These are phyloP conservation scores for Procambarus clarkii DNA, from an alignment of 1,140 invertebrate species.

Conservation along the genomic window DNA sequence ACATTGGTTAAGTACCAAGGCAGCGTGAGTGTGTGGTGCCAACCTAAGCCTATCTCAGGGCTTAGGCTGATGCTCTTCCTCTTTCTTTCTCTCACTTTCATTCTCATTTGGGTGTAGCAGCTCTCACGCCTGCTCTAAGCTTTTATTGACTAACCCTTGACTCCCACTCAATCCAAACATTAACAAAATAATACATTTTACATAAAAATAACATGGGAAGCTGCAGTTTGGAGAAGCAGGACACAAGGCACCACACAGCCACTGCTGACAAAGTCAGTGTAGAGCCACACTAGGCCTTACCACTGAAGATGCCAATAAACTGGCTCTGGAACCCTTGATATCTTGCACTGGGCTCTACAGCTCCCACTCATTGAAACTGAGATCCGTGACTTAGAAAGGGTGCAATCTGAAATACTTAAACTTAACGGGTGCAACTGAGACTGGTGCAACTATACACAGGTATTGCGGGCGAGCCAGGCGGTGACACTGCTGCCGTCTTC, in stretches of 20 bases:
- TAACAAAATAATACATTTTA: constrained; percentile 49
- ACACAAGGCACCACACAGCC: constrained; percentile 2
- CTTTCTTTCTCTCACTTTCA: not conserved
- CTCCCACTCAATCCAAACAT: constrained; percentile 35
- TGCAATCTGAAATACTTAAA: constrained; percentile 58
- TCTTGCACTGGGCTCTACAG: no score
- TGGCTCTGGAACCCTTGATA: no score
- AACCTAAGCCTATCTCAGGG: not conserved
- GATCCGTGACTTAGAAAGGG: constrained; percentile 61
- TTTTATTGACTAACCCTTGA: constrained; percentile 27
- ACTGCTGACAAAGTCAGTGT: not conserved
- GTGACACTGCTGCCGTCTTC: no score
- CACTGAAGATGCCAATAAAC: not conserved
- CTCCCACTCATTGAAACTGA: constrained; percentile 41
- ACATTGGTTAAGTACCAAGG: constrained; percentile 37
- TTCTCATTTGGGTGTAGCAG: not conserved
- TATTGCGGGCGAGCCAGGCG: not conserved
- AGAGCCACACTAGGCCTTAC: not conserved
- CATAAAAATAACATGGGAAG: constrained; percentile 12
- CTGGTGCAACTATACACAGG: constrained; percentile 50
- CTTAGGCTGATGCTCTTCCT: not conserved
- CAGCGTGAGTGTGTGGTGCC: constrained; percentile 50
- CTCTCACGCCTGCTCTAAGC: not conserved
- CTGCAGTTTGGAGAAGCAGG: not conserved
- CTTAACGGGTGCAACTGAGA: constrained; percentile 54